Base-by-base conservation (phyloP, 2,113 vertebrate species). In the Jacana jacana region DNA sequence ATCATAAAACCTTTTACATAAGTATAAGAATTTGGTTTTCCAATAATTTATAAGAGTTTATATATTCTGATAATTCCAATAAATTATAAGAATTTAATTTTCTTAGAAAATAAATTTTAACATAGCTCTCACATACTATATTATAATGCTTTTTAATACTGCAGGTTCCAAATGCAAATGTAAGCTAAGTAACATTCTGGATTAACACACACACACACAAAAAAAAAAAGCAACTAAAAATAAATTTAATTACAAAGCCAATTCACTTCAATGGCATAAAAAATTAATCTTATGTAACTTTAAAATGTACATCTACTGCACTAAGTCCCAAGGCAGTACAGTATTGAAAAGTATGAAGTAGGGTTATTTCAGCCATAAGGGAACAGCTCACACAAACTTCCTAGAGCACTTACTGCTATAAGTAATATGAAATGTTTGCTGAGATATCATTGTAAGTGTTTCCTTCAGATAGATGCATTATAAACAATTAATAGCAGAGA, bases 211-310 rank as follows among this genome's bases (percentile, higher is more conserved):
- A 61, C 35, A 61, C 60, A 57, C 5, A 57, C 5, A 40, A 18
- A 18, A 46, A 68, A 65, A 60, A 63, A 69, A 39, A 3, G 13
- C 51, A 95, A 79, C 40, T 57, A 87, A 83, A 97, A 97, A 90
- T 84, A 40, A 81, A 94, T 64, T 96, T 91, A 95, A 95, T 95
- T 98, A 91, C 83, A 95, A 96, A 97, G 70, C 71, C 14, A 91
- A 92, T 86, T 80, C 33, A 3, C 77, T 97, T 96, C 81, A 89
- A 14, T 69, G 24, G 54, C 58, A 92, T 91, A 85, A 96, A 97
- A 96, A 95, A 94, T 90, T 95, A 83, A 93, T 92, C 79, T 95
- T 94, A 86, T 71, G 40, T 95, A 95, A 93, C 35, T 96, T 96
- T 89, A 55, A 97, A 97, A 86, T 91, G 19, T 89, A 40, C 14